Base-by-base conservation (phyloP, 2,113 vertebrate species). In the Toxostoma redivivum region DNA sequence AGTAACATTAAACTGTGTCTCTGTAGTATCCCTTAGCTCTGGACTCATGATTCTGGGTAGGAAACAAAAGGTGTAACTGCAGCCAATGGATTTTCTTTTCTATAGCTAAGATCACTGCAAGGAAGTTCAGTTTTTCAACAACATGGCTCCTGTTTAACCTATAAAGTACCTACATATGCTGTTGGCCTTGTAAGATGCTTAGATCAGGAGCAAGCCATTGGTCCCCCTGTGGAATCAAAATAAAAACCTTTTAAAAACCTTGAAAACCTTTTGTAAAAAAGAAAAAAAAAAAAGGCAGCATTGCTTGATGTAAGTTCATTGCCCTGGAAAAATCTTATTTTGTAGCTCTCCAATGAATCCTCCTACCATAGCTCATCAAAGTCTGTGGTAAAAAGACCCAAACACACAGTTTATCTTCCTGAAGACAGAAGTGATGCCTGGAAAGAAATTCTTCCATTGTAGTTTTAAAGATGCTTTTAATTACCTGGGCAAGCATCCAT, bases 381-480 rank as follows among this genome's bases (percentile, higher is more conserved):
- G 35, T 25, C 30, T 44, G 24, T 22, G 28, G 22, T 38, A 25
- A 80, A 81, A 88, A 50, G 47, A 23, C 18, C 14, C 48, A 27
- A 16, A 9, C 17, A 28, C 2, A 7, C 4, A 40, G 7, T 58
- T 88, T 87, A 31, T 69, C 61, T 93, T 31, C 77, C 27, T 48
- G 37, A 94, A 78, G 35, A 37, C 33, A 77, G 84, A 87, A 71
- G 33, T 30, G 25, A 67, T 76, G 24, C 14, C 33, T 50, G 35
- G 54, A 72, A 76, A 72, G 6, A n/a, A 91, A 85, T 88, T 79
- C 15, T 83, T 91, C 33, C 28, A 44, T n/a, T 0, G 0, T 64
- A 22, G 51, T 90, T 82, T 88, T 85, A 73, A 94, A 95, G 62
- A 50, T 72, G 38, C 57, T 67, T 95, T 91, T 86, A 82, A 92